Evolutionary conservation across 2,113 vertebrate species (phyloP), one percentile per base, ranked within the genome.

Genomic region (Nyctibius bracteatus): DNA sequence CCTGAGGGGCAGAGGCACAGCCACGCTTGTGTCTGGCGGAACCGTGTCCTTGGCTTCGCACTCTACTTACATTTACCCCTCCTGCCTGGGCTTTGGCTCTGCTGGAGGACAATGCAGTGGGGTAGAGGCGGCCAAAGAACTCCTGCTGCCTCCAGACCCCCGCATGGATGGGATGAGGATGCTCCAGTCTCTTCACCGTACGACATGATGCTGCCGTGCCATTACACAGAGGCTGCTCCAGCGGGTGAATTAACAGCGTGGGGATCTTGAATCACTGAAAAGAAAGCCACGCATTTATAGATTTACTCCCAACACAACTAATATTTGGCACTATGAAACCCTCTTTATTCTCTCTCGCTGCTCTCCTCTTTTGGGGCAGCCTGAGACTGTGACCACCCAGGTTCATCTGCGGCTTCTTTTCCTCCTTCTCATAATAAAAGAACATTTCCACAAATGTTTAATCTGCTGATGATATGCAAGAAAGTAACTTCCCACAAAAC

Each of bases 31-130:
- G 6, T 39, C 6, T 24, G 28, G n/a, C 39, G 24, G 7, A 46
- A n/a, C 2, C 24, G 2, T 55, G 12, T 2, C 52, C 27, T 37
- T 8, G 0, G 0, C 22, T 28, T 12, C 4, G 4, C 63, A 30
- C 6, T 9, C 72, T 47, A 3, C 33, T 57, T 11, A 6, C 11
- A 8, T 5, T 52, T 21, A 20, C 63, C 63, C 20, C 47, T 65
- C 65, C 66, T 17, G 21, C 6, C 70, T 5, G 68, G 31, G 67
- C 68, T 91, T 16, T 16, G 35, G 8, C 12, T 17, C 21, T 10
- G 1, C 49, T 13, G n/a, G 67, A 61, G 46, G 58, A 27, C 1
- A 23, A 30, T 11, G 49, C 43, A 8, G 22, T 2, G 58, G 79
- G 51, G 37, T 22, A 27, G 61, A 44, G 30, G 23, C 5, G 44